These are phyloP conservation scores for Bombus confusus DNA, from an alignment of 1,140 invertebrate genomes.

Conservation along the genomic window DNA sequence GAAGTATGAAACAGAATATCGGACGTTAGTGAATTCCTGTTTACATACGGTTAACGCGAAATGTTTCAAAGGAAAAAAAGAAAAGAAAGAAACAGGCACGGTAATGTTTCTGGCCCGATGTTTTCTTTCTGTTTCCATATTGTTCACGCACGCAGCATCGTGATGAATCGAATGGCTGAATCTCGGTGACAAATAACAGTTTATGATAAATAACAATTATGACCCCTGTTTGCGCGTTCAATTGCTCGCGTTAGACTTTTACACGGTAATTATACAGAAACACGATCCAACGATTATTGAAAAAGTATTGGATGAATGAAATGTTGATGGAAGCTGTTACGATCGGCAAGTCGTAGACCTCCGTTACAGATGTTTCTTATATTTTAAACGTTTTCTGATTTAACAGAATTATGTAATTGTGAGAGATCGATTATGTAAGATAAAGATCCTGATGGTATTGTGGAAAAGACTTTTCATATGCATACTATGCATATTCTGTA, in stretches of 20 bases:
- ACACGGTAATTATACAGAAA: conserved; percentile 38
- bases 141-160: neutral
- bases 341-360: neutral
- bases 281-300: neutral
- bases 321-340: neutral
- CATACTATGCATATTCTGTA: neutral
- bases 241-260: conserved; percentile 21
- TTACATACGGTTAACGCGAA: neutral
- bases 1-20: neutral
- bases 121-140: conserved; percentile 3
- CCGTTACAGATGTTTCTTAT: neutral
- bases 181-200: conserved; percentile 34
- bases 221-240: conserved; percentile 27
- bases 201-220: no score
- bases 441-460: no score
- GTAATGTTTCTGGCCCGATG: neutral
- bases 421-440: neutral
- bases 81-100: neutral
- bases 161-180: conserved; percentile 42
- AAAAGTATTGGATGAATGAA: neutral
- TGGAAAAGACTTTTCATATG: neutral
- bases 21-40: neutral
- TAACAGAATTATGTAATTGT: neutral
- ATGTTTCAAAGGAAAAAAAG: neutral
- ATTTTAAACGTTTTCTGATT: neutral